phyloP scores from a whole-genome alignment of 2,888 invertebrate genomes.

The Drosophila peninsularis region DNA sequence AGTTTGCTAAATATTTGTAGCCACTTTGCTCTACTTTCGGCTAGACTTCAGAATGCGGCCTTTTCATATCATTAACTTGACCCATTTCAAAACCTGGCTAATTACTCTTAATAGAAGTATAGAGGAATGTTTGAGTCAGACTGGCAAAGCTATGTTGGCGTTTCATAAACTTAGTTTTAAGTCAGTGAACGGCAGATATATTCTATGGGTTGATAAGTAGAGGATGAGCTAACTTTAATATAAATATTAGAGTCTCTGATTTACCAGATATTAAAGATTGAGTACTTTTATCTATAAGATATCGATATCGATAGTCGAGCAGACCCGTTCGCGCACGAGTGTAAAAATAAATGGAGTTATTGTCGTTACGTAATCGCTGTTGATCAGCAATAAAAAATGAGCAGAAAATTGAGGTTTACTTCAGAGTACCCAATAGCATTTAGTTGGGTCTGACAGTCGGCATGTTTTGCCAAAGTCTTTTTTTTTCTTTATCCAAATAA shows the following conservation, averaged over 20 bases:
- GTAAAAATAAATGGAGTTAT: background rate
- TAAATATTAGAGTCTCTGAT: too few species aligned
- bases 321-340: background rate
- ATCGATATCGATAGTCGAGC: too few species aligned
- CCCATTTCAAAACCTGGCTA: background rate
- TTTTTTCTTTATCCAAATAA: conserved; percentile 24
- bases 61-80: background rate
- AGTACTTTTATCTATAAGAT: too few species aligned
- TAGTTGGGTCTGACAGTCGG: conserved; percentile 8
- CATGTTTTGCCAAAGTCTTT: conserved; percentile 20
- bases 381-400: background rate
- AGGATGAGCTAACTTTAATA: too few species aligned
- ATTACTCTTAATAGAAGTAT: background rate
- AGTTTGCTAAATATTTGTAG: background rate
- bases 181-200: too few species aligned
- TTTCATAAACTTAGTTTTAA: too few species aligned
- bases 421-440: background rate
- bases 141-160: background rate
- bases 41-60: background rate
- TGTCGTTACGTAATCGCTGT: conserved; percentile 1
- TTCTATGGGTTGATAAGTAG: too few species aligned
- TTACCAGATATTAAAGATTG: too few species aligned
- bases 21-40: background rate
- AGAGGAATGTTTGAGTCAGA: background rate
- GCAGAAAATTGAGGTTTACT: background rate